These are phyloP conservation scores for Monoplex corrugatus DNA, from an alignment of 2,888 invertebrate species.

Conservation along the genomic window DNA sequence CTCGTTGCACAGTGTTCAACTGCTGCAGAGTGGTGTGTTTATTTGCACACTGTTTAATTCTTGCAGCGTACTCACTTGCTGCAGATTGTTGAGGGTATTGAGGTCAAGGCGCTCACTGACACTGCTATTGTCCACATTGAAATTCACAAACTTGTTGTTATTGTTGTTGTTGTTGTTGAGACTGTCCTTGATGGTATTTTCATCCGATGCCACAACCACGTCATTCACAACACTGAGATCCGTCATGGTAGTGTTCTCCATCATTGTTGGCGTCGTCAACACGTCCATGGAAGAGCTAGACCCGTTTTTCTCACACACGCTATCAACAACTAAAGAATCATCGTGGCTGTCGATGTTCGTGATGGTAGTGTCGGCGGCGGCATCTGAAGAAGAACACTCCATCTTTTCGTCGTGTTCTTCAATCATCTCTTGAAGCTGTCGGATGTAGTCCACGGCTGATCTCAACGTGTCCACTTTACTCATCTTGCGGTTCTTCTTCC, in stretches of 20 bases:
- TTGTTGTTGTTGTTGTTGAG: conserved; percentile 46
- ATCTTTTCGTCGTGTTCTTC: conserved; percentile 38
- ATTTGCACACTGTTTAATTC: background rate
- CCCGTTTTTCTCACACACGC: background rate
- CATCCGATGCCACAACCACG: background rate
- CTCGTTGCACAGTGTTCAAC: background rate
- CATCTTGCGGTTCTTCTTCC: conserved; percentile 78
- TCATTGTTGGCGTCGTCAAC: background rate
- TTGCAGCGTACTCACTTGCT: background rate
- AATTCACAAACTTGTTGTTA: conserved; percentile 39
- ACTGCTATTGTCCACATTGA: conserved; percentile 38
- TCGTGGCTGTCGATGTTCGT: background rate
- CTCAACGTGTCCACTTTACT: conserved; percentile 80
- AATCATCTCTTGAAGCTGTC: conserved; percentile 62
- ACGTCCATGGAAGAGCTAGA: background rate
- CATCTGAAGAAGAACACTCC: background rate
- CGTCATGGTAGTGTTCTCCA: background rate
- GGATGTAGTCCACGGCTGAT: conserved; percentile 79
- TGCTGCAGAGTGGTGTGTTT: conserved; percentile 2
- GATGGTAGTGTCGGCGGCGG: background rate
- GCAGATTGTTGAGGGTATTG: background rate
- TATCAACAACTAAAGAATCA: background rate
- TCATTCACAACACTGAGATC: background rate
- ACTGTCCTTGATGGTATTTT: conserved; percentile 9
- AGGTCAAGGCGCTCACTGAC: conserved; percentile 6